Base-by-base conservation (phyloP, 2,888 invertebrate species). In the Epinotia ramella region DNA sequence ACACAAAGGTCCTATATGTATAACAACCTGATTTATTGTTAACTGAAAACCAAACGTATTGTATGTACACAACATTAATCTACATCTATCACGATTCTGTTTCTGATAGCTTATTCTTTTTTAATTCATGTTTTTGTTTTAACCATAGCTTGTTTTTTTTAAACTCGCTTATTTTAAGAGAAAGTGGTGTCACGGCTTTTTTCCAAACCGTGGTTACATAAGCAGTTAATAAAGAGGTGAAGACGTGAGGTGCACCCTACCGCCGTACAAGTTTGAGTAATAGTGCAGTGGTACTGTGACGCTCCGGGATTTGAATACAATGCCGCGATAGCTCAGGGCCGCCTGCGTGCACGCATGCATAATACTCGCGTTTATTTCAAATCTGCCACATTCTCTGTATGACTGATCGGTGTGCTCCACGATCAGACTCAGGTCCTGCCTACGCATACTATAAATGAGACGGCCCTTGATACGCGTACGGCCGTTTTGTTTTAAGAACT, bases 291-390 rank as follows among this genome's bases (percentile, higher is more conserved):
- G 80, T 82, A 81, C 81, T 81, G 83, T 89, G 91, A 89, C 89
- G 90, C 87, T 85, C 83, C 81, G 79, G 84, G 83, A 94, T 94
- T 94, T 93, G 90, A 94, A 94, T 94, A 94, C 94, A 94, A 94
- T 94, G 86, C 89, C 78, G 87, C 91, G 89, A 92, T 92, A 91
- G 85, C 91, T 92, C 93, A 92, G 87, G 89, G 89, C 90, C 91
- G 91, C 90, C 88, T 84, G 89, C 87, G 87, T 86, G 85, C 89
- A 83, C 87, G 91, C 90, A 90, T 92, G 88, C 90, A 92, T 94
- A 93, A 94, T 92, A 85, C 86, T 79, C 81, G 83, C 83, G 82
- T 86, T 88, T 87, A 89, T 90, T 89, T 87, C 86, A 90, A 91
- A 91, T 89, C 87, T 84, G 85, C 86, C 84, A 89, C 89, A 91